These are phyloP conservation scores for Ammodytes marinus DNA, from an alignment of 2,113 vertebrate genomes.

Conservation along the genomic window DNA sequence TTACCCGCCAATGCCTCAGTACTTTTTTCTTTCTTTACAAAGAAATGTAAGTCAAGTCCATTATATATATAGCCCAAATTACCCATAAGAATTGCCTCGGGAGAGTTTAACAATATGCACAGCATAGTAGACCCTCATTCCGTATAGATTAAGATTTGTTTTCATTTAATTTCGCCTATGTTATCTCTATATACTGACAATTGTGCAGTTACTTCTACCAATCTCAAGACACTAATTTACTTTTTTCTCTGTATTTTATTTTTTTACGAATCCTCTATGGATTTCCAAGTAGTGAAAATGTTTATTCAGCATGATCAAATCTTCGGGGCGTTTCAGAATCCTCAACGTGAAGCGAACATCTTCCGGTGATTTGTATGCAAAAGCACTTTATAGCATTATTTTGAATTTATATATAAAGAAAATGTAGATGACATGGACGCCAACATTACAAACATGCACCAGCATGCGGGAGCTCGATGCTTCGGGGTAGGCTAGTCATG, in stretches of 20 bases:
- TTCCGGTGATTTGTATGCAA: background rate
- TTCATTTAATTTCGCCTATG: no score
- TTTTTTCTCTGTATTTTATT: no score
- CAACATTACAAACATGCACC: background rate
- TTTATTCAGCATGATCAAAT: background rate
- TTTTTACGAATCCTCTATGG: no score
- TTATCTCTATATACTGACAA: no score
- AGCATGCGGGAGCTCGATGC: background rate
- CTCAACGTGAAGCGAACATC: background rate
- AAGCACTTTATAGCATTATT: background rate
- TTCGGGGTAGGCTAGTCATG: background rate
- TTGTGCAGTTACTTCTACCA: no score
- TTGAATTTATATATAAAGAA: background rate
- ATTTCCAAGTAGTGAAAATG: background rate
- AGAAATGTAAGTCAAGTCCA: background rate
- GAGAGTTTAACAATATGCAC: no score
- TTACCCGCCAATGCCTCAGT: background rate
- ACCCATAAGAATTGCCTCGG: no score
- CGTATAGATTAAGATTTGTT: no score
- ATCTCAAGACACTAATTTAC: no score
- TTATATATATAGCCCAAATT: no score
- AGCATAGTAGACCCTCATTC: no score
- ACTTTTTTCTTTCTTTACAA: background rate
- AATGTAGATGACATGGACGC: background rate
- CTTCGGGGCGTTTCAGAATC: conserved; percentile 6